phyloP scores from a whole-genome alignment of 2,888 invertebrate genomes.

The Chironomus riparius region DNA sequence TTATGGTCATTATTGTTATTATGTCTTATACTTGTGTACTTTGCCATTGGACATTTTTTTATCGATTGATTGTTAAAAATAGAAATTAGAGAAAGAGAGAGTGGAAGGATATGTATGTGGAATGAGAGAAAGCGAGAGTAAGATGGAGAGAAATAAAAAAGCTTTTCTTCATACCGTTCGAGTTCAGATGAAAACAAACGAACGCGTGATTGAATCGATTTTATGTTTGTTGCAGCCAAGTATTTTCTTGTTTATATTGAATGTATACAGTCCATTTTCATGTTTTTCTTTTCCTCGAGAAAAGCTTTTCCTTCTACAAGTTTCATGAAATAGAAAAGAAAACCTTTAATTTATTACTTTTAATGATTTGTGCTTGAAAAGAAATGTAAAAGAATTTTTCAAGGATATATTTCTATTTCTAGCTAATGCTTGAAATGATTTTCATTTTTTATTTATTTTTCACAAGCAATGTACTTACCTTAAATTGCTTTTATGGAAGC shows the following conservation, averaged over 20 bases:
- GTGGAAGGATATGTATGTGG: background rate
- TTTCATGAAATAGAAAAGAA: too few species aligned
- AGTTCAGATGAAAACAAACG: background rate
- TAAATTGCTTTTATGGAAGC: too few species aligned
- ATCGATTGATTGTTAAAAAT: slow-evolving; percentile 18
- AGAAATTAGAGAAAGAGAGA: background rate
- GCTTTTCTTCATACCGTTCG: background rate
- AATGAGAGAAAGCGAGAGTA: background rate
- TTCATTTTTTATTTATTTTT: too few species aligned
- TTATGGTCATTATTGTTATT: background rate
- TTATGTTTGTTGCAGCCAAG: background rate
- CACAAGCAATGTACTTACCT: too few species aligned
- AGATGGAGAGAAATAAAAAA: too few species aligned
- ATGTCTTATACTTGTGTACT: background rate
- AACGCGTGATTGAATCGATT: slow-evolving; percentile 13
- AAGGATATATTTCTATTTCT: too few species aligned
- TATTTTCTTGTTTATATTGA: background rate
- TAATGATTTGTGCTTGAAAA: too few species aligned
- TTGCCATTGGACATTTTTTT: slow-evolving; percentile 21
- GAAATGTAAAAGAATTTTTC: too few species aligned
- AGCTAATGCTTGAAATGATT: too few species aligned
- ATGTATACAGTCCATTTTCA: background rate
- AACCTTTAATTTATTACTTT: too few species aligned
- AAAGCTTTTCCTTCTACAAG: background rate
- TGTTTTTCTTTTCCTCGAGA: background rate